Evolutionary conservation across 1,140 invertebrate species (phyloP).

Genomic region (Polypedilum vanderplanki): DNA sequence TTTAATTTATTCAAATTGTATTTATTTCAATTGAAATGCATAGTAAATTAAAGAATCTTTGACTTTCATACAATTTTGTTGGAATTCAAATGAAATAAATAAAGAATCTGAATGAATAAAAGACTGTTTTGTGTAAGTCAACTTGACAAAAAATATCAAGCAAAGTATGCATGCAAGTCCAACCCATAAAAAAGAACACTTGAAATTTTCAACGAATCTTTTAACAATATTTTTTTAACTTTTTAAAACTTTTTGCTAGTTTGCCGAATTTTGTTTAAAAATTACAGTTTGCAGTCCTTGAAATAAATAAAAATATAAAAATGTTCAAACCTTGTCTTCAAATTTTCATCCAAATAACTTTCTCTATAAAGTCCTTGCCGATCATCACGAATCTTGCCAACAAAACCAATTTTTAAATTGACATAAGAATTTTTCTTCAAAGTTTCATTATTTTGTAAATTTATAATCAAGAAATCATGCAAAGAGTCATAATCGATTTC

Average conservation of each 20-base stretch:
- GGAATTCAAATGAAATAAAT: not conserved
- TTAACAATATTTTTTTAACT: too few species aligned
- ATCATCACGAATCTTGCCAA: constrained; percentile 43
- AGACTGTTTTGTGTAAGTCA: too few species aligned
- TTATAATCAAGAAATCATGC: not conserved
- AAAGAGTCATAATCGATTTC: not conserved
- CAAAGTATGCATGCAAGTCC: constrained; percentile 39
- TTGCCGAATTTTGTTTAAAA: too few species aligned
- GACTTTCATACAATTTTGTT: too few species aligned
- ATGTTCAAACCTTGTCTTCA: constrained; percentile 38
- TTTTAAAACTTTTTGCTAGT: not conserved
- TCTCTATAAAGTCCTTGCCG: constrained; percentile 53
- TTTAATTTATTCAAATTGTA: too few species aligned
- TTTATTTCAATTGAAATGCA: too few species aligned
- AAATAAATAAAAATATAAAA: constrained; percentile 32
- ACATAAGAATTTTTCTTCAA: not conserved
- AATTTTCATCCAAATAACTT: constrained; percentile 44
- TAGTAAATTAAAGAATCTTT: too few species aligned
- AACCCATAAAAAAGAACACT: too few species aligned
- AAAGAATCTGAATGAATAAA: constrained; percentile 28
- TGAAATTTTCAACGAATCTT: too few species aligned
- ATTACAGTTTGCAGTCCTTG: too few species aligned
- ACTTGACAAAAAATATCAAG: too few species aligned
- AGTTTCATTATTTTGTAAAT: not conserved
- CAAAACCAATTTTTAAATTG: not conserved